Evolutionary conservation across 2,888 invertebrate species (phyloP), one percentile per base, ranked within the genome.

Genomic region (Hymenopus coronatus): DNA sequence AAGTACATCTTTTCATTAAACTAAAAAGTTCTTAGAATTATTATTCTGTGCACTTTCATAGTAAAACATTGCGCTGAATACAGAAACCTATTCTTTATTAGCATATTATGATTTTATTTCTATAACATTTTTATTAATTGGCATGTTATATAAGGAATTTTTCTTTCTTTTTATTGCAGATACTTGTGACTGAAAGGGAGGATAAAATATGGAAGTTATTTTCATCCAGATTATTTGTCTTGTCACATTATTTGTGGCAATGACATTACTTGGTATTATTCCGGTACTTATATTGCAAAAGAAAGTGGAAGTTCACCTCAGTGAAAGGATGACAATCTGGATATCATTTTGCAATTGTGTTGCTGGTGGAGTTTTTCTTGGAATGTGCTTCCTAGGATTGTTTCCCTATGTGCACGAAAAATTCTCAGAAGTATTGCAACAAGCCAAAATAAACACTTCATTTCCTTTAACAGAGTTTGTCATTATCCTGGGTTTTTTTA

Each of bases 361-460:
- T 85, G 92, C 92, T 28, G 93, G 93, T 15, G 93, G 93, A 6
- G 92, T 93, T 14, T 93, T 93, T 90, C 91, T 93, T 15, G 93
- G 92, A 0, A 92, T 93, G 88, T 93, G 92, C 88, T 91, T 93
- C 82, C 91, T 93, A 4, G 92, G 92, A 86, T 91, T 93, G 12
- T 90, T 93, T 28, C 93, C 93, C 3, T 92, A 93, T 90, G 93
- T 93, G 0, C 90, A 92, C 54, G 92, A 92, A 84, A 91, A 92
- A 84, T 91, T 93, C 90, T 90, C 91, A 9, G 90, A 89, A 28
- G 90, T 91, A 12, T 90, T 93, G 87, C 90, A 90, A 28, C 91
- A 90, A 85, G 84, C 89, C 9, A 90, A 91, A 27, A 89, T 90
- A 46, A 84, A 90, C 82, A 90, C 91, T 4, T 89, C 91, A 8